Percentiles rank a stretch among this genome's conserved stretches.
phyloP scores from a whole-genome alignment of 2,888 invertebrate genomes.

The Graphium colonna region DNA sequence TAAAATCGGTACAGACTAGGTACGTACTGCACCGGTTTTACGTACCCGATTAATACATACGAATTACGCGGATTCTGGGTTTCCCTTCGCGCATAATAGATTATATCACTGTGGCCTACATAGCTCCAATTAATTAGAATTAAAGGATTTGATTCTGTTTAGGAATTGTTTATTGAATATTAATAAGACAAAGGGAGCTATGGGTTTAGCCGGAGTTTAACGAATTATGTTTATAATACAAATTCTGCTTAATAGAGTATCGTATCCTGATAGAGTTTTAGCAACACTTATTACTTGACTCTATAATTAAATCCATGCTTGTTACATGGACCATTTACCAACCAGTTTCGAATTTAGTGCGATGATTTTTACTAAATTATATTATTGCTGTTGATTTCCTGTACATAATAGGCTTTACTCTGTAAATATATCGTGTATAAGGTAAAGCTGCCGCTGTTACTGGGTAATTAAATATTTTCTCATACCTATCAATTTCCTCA shows the following conservation, averaged over 20 bases:
- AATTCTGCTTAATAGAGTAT: background rate
- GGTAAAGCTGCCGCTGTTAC: too few relatives aligned
- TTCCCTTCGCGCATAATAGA: slow-evolving; percentile 14
- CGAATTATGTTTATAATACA: background rate
- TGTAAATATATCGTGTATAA: too few relatives aligned
- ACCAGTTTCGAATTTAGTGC: too few relatives aligned
- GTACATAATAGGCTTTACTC: too few relatives aligned
- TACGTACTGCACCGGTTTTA: slow-evolving; percentile 22
- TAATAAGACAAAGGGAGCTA: background rate
- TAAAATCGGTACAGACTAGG: slow-evolving; percentile 4
- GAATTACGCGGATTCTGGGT: slow-evolving; percentile 24
- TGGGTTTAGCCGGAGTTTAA: background rate
- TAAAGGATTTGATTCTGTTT: slow-evolving; percentile 1
- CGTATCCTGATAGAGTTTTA: background rate
- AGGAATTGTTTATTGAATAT: slow-evolving; percentile 1
- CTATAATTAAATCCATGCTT: too few relatives aligned
- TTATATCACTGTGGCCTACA: slow-evolving; percentile 18
- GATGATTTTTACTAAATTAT: too few relatives aligned
- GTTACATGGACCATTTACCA: too few relatives aligned
- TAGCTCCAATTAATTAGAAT: slow-evolving; percentile 12
- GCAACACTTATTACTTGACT: too few relatives aligned
- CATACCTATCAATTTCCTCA: too few relatives aligned
- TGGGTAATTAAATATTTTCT: too few relatives aligned
- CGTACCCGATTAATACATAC: slow-evolving; percentile 27
- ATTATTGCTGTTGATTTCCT: too few relatives aligned